Evolutionary conservation across 2,113 vertebrate genomes (phyloP), one percentile per base, ranked within the genome.

Genomic region (Struthio camelus): DNA sequence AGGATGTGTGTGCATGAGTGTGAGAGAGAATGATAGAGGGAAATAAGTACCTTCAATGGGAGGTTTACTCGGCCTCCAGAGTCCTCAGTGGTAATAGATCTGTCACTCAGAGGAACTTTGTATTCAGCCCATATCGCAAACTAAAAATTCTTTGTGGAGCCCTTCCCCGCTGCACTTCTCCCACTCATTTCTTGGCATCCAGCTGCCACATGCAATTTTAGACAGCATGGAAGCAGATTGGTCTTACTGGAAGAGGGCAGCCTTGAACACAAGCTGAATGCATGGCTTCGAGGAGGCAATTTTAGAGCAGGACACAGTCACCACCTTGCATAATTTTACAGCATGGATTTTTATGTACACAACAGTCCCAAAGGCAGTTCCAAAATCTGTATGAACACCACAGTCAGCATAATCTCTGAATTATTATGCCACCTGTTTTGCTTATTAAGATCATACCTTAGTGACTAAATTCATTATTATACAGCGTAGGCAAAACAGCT

Each of bases 401-500:
- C 58, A 85, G 87, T 93, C 38, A 38, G 89, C 85, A 67, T 24
- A 94, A 80, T 81, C 46, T 90, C 61, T 85, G 65, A 95, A 89
- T 95, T 95, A 89, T 66, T 96, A 61, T 91, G 92, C 76, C 84
- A 18, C 18, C 79, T 81, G 46, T 87, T 95, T 95, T 89, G 50
- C 64, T 80, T 96, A 96, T 95, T 94, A 94, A 94, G 66, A 90
- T 96, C 94, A 95, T 93, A 96, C 91, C 66, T 97, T 96, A 89
- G 95, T 97, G 96, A 94, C 82, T 92, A 88, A 96, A 91, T 38
- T 94, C 80, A 86, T 97, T 91, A 91, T 53, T 77, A 51, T 66
- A 90, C 65, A 73, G 24, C 76, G 19, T 77, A 95, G 87, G 59
- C 70, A 94, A 96, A 94, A 88, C 10, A 93, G 56, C 62, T 90